These are phyloP conservation scores for Apamea monoglypha DNA, from an alignment of 2,888 invertebrate species.

Conservation along the genomic window DNA sequence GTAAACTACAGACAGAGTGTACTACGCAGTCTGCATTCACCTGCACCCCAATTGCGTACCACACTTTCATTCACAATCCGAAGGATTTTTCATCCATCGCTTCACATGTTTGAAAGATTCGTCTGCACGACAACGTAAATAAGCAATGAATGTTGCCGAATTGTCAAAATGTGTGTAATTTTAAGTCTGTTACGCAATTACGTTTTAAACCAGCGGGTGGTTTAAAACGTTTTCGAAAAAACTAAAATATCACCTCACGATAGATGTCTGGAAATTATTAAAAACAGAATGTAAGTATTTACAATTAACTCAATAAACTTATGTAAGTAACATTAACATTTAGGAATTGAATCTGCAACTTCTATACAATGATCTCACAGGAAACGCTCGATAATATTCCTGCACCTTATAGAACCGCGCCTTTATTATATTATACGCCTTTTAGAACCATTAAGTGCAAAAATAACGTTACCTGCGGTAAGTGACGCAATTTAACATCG, in stretches of 20 bases:
- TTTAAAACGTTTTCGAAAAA: constrained; percentile 27
- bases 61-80: background rate
- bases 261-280: constrained; percentile 38
- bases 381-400: background rate
- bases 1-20: constrained; percentile 20
- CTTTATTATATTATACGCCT: no score
- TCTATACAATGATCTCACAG: constrained; percentile 50
- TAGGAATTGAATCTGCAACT: constrained; percentile 12
- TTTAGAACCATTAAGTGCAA: background rate
- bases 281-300: constrained; percentile 36
- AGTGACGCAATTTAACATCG: background rate
- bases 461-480: background rate
- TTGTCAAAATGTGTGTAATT: background rate
- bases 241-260: constrained; percentile 57
- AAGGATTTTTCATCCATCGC: background rate
- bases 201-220: no score
- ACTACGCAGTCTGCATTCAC: background rate
- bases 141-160: background rate
- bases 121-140: background rate
- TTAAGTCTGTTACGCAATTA: background rate
- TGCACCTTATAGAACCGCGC: no score
- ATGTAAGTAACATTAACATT: constrained; percentile 16
- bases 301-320: constrained; percentile 49
- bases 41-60: background rate
- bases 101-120: background rate